A percentile compares a stretch with the other conserved stretches of the same genome.
Conservation (phyloP, 1,140 invertebrate genomes). For the Phenacoccus solenopsis region DNA sequence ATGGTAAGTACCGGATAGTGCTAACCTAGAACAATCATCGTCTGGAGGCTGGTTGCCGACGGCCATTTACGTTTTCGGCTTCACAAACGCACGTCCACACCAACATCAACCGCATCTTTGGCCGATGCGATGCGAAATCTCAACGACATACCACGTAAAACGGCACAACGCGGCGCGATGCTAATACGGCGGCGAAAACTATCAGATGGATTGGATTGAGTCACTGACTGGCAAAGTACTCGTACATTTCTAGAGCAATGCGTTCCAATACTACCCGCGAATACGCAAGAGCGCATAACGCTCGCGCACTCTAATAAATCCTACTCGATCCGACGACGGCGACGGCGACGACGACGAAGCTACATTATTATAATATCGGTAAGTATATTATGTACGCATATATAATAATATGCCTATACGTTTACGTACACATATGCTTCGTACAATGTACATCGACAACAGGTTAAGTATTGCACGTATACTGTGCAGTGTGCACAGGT, state of each 20-base stretch:
- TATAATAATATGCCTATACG: no score
- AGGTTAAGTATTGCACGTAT: no score
- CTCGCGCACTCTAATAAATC: constrained; percentile 4
- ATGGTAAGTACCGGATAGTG: neutral
- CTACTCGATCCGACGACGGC: neutral
- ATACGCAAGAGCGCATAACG: constrained; percentile 1
- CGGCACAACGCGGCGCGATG: neutral
- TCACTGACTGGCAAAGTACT: neutral
- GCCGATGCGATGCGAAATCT: no score
- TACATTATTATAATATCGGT: no score
- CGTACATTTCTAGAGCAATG: constrained; percentile 8
- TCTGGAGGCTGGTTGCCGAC: constrained; percentile 4
- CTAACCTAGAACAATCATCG: constrained; percentile 13
- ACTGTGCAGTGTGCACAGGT: no score
- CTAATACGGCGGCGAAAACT: neutral
- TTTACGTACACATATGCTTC: no score
- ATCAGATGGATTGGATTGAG: neutral
- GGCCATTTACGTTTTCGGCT: neutral
- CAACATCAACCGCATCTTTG: neutral
- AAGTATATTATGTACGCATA: no score
- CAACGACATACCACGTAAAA: neutral
- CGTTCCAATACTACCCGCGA: neutral
- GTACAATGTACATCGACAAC: no score
- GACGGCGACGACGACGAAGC: no score
- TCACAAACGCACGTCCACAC: no score